phyloP scores from a whole-genome alignment of 1,140 invertebrate genomes.

The Mercenaria mercenaria region DNA sequence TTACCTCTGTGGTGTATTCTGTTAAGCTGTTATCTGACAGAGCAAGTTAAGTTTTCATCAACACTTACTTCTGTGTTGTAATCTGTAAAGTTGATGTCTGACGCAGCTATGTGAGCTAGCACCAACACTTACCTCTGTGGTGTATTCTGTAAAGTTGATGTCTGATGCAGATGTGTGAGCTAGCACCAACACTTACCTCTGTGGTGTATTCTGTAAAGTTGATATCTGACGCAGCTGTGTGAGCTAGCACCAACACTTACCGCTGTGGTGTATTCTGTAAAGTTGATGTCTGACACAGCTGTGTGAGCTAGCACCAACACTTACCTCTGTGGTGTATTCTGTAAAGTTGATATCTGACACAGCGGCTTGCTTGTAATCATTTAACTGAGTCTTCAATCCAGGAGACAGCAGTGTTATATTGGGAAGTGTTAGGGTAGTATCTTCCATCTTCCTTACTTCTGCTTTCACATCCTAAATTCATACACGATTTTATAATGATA shows the following conservation, averaged over 20 bases:
- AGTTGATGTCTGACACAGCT: neutral
- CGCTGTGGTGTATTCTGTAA: slow-evolving; percentile 38
- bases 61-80: too few relatives aligned
- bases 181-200: too few relatives aligned
- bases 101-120: too few relatives aligned
- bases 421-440: neutral
- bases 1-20: too few relatives aligned
- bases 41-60: too few relatives aligned
- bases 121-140: slow-evolving; percentile 45
- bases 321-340: slow-evolving; percentile 45
- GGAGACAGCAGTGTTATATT: slow-evolving; percentile 39
- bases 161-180: neutral
- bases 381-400: slow-evolving; percentile 9
- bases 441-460: slow-evolving; percentile 14
- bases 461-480: slow-evolving; percentile 40
- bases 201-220: slow-evolving; percentile 31
- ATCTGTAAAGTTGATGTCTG: too few relatives aligned
- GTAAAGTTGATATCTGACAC: slow-evolving; percentile 15
- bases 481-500: neutral
- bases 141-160: slow-evolving; percentile 37
- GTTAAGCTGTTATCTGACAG: too few relatives aligned
- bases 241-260: too few relatives aligned
- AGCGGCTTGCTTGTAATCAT: neutral
- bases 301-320: too few relatives aligned
- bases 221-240: neutral